phyloP scores from a whole-genome alignment of 1,140 invertebrate genomes.

The Philotrypesis tridentata region DNA sequence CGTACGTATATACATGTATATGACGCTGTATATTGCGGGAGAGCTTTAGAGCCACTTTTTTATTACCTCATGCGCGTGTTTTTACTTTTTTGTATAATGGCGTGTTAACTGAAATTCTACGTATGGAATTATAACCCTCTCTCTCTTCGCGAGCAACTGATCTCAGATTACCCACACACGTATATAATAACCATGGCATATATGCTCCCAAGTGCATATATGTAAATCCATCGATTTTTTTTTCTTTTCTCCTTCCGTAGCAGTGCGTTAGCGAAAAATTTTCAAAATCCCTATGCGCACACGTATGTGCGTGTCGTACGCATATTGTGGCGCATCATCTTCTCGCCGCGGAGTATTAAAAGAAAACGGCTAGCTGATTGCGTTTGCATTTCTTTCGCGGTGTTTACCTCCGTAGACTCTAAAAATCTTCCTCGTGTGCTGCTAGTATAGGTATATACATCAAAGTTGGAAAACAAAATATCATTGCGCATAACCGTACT shows the following conservation, averaged over 20 bases:
- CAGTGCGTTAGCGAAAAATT: not conserved
- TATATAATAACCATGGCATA: no score
- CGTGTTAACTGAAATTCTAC: conserved; percentile 12
- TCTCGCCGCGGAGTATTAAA: not conserved
- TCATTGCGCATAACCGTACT: not conserved
- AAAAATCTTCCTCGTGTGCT: not conserved
- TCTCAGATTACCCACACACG: not conserved
- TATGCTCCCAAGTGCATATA: not conserved
- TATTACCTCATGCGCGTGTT: conserved; percentile 24
- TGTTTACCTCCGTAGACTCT: not conserved
- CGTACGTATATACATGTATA: not conserved
- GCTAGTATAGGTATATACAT: not conserved
- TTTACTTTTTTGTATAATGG: conserved; percentile 18
- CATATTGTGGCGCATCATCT: no score
- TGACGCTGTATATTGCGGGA: not conserved
- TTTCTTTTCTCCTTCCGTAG: not conserved
- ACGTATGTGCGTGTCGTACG: no score
- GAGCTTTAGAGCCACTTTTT: conserved; percentile 29
- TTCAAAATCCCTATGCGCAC: not conserved
- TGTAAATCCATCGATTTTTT: not conserved
- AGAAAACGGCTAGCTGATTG: not conserved
- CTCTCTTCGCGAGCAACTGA: not conserved
- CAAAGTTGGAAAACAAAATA: not conserved
- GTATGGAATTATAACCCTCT: not conserved
- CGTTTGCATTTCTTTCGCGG: not conserved